Evolutionary conservation across 2,113 vertebrate genomes (phyloP), one percentile per base, ranked within the genome.

Genomic region (Mormoops blainvillei): DNA sequence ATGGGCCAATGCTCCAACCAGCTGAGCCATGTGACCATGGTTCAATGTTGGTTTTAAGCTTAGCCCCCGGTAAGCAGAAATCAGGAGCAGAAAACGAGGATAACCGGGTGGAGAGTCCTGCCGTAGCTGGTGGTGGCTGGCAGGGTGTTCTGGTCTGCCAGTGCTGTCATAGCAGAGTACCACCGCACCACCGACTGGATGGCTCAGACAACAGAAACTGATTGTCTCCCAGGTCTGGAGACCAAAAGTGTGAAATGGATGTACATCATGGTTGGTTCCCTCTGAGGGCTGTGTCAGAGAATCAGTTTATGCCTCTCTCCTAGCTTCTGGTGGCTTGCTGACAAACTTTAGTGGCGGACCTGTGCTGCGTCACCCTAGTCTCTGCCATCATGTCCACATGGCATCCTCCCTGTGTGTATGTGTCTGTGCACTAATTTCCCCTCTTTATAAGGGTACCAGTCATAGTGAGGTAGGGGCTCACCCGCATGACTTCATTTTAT

Each of bases 401-500:
- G 2, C 19, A 1, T 36, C 85, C 8, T 87, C n/a, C 54, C 28
- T 73, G n/a, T 28, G 58, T 11, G 15, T 81, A 12, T 33, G 28
- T 92, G 14, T 65, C 13, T 73, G 14, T 68, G 68, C 56, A 41
- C 16, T 83, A n/a, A 73, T 87, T 90, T n/a, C 16, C n/a, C 50
- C 2, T 43, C 41, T 67, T 65, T 61, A 48, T 63, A 26, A 71
- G 28, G 33, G 54, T 5, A 56, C 7, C 41, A 31, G n/a, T 52
- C 31, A 36, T 43, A 18, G 36, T 83, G 48, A 61, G 24, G 22
- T 80, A 89, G 68, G 76, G 70, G 26, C 4, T 50, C 24, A 41
- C 20, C 3, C n/a, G 68, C 15, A 11, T 84, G 22, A 58, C 74
- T 36, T 97, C 41, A 89, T 63, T 63, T 71, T 77, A 82, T 67